These are phyloP conservation scores for Pseudomyrmex concolor DNA, from an alignment of 1,140 invertebrate genomes.

Conservation along the genomic window DNA sequence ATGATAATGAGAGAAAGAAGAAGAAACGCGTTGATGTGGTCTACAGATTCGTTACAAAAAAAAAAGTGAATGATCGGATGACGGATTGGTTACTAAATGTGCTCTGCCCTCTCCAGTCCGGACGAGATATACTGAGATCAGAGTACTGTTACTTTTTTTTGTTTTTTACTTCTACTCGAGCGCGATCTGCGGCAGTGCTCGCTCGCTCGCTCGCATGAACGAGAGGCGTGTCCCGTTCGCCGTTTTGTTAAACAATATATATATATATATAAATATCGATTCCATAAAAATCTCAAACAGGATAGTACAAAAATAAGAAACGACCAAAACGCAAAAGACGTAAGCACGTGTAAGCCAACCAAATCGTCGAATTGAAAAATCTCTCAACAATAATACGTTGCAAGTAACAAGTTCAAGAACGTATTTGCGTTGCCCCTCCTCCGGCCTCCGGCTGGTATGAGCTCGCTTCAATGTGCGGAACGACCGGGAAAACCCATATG, in stretches of 20 bases:
- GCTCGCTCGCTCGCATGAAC: constrained; percentile 54
- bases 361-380: constrained; percentile 71
- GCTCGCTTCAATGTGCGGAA: background rate
- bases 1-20: constrained; percentile 21
- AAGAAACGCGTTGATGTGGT: constrained; percentile 31
- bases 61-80: constrained; percentile 60
- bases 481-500: background rate
- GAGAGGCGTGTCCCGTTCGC: constrained; percentile 77
- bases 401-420: constrained; percentile 78
- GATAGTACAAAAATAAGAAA: constrained; percentile 26
- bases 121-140: constrained; percentile 64
- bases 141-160: constrained; percentile 37
- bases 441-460: constrained; percentile 72
- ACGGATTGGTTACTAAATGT: constrained; percentile 69
- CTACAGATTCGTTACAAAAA: background rate
- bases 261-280: background rate
- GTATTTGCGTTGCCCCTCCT: constrained; percentile 73
- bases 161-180: constrained; percentile 60
- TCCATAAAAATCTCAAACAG: constrained; percentile 38
- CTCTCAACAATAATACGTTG: constrained; percentile 73
- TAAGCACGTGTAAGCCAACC: constrained; percentile 68
- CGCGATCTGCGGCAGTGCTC: constrained; percentile 33
- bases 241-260: constrained; percentile 25
- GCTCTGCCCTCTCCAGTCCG: constrained; percentile 81
- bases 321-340: constrained; percentile 56